Percentiles rank a stretch among this genome's conserved stretches.
These are phyloP conservation scores for Halcyon smyrnensis DNA, from an alignment of 2,797 vertebrate genomes.

Conservation along the genomic window DNA sequence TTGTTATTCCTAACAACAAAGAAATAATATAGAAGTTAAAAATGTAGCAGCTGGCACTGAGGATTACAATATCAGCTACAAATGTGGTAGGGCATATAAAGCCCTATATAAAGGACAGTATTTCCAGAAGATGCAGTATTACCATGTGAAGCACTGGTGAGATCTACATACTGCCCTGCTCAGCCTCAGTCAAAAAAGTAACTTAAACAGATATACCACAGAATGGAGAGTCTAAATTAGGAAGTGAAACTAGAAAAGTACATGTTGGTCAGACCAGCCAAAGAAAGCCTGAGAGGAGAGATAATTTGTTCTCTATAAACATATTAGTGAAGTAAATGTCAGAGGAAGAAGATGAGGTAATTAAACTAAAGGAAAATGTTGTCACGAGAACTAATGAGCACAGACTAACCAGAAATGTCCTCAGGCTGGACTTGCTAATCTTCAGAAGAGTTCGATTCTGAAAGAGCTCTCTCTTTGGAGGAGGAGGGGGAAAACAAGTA, in stretches of 20 bases:
- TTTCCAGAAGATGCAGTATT: not conserved
- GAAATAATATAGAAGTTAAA: not conserved
- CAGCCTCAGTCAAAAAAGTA: not conserved
- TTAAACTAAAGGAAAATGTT: constrained; percentile 62
- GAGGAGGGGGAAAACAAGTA: not conserved
- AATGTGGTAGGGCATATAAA: not conserved
- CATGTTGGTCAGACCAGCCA: constrained; percentile 16
- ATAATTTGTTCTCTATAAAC: constrained; percentile 60
- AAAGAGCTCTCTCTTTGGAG: not conserved
- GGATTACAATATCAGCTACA: not conserved
- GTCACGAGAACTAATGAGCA: constrained; percentile 61
- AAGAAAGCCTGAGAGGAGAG: constrained; percentile 44
- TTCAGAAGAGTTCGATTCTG: not conserved
- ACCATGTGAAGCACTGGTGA: not conserved
- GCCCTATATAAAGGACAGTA: not conserved
- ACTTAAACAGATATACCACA: not conserved
- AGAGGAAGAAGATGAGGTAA: constrained; percentile 62
- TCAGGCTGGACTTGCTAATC: constrained; percentile 36
- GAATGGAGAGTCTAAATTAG: not conserved
- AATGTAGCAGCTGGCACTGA: not conserved
- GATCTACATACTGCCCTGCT: not conserved
- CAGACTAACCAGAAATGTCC: constrained; percentile 47
- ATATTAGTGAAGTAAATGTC: constrained; percentile 58
- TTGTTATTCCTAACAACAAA: not conserved
- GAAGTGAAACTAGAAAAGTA: not conserved